Evolutionary conservation across 2,888 invertebrate species (phyloP).

Genomic region (Leptopilina myrica): DNA sequence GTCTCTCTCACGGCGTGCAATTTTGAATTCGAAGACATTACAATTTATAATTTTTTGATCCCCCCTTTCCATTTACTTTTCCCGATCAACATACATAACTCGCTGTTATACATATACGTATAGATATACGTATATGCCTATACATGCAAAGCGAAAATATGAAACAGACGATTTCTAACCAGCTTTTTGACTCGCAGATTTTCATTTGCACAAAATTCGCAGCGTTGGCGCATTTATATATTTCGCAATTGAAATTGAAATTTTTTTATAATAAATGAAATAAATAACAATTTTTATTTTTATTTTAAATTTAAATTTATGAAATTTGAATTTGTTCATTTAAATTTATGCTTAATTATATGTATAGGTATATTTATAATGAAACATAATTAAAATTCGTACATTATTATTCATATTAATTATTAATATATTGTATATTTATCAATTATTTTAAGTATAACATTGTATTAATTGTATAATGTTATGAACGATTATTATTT

Average conservation of each 20-base stretch:
- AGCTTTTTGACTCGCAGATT: neutral
- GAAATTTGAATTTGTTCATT: no score
- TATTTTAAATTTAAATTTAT: no score
- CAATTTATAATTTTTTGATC: slow-evolving; percentile 35
- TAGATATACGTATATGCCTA: no score
- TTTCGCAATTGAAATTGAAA: slow-evolving; percentile 9
- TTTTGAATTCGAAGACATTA: slow-evolving; percentile 37
- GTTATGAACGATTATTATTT: no score
- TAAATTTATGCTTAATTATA: no score
- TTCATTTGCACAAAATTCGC: neutral
- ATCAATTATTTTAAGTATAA: no score
- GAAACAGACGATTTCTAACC: slow-evolving; percentile 11
- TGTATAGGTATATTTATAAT: no score
- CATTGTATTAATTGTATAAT: no score
- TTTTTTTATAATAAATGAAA: neutral
- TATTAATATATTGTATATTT: no score
- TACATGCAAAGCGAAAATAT: slow-evolving; percentile 13
- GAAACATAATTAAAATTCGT: no score
- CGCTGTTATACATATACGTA: neutral
- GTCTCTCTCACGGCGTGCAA: neutral
- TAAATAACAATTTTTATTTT: no score
- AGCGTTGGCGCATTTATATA: neutral
- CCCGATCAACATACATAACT: slow-evolving; percentile 26
- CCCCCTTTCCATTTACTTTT: neutral
- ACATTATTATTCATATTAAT: no score